Percentiles rank a stretch among this genome's conserved stretches.
Conservation (phyloP, 2,113 vertebrate genomes). For the Ptyas mucosa region DNA sequence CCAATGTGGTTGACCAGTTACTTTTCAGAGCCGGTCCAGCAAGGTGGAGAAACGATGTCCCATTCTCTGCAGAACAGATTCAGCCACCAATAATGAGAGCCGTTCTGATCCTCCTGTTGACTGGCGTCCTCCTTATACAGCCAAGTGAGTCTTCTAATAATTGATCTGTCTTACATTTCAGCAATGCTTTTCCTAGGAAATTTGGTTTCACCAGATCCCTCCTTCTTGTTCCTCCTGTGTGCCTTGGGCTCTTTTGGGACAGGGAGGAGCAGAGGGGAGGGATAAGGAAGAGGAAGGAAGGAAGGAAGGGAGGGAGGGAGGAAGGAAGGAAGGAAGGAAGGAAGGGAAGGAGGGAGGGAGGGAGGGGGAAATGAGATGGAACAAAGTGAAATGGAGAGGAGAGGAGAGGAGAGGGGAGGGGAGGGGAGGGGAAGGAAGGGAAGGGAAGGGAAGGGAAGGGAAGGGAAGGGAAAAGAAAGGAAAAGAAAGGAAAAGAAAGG, state of each 20-base stretch:
- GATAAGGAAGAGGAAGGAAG: too few species aligned
- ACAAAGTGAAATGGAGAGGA: too few species aligned
- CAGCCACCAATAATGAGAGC: slow-evolving; percentile 37
- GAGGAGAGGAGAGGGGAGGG: too few species aligned
- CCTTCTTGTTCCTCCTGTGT: neutral
- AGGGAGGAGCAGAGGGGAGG: too few species aligned
- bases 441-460: too few species aligned
- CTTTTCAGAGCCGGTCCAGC: slow-evolving; percentile 38
- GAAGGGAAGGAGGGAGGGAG: accelerated
- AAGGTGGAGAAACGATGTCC: neutral
- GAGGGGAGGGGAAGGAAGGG: accelerated
- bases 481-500: too few species aligned
- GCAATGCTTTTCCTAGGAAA: too few species aligned
- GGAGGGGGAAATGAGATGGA: too few species aligned
- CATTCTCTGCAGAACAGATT: neutral
- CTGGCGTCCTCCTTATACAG: slow-evolving; percentile 30
- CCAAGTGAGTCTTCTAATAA: slow-evolving; percentile 21
- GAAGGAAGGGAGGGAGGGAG: too few species aligned
- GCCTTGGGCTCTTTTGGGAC: too few species aligned
- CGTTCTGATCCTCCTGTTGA: slow-evolving; percentile 42
- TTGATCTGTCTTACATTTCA: neutral
- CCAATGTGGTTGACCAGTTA: neutral
- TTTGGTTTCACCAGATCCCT: neutral
- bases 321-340: too few species aligned
- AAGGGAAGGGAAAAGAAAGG: too few species aligned